Percentiles rank a stretch among this genome's conserved stretches.
phyloP scores from a whole-genome alignment of 92 coral and sea anemone species.

The Actinernus sp. region DNA sequence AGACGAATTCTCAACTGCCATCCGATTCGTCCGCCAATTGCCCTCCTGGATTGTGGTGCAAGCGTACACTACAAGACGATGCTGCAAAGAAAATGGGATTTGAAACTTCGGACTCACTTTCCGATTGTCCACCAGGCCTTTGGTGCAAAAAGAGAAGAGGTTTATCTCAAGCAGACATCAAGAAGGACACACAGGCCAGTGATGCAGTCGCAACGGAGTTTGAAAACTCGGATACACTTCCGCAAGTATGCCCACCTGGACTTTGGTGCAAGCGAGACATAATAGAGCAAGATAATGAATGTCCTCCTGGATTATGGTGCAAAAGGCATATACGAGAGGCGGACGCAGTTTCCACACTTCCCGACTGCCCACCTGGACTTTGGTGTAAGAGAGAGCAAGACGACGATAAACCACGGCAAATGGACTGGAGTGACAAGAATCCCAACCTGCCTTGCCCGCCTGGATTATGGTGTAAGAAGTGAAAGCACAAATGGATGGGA shows the following conservation, averaged over 20 bases:
- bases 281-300: not conserved
- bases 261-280: conserved; percentile 37
- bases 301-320: conserved; percentile 75
- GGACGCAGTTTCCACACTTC: not conserved
- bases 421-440: not conserved
- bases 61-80: conserved; percentile 4
- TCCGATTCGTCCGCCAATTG: conserved; percentile 1
- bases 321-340: conserved; percentile 11
- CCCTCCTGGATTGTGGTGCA: conserved; percentile 83
- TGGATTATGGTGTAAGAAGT: not conserved
- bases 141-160: conserved; percentile 46
- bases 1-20: not conserved
- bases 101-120: conserved; percentile 16
- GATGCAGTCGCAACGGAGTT: not conserved
- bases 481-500: no score
- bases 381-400: conserved; percentile 23
- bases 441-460: conserved; percentile 1
- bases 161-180: no score
- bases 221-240: not conserved
- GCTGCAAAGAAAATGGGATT: conserved; percentile 11
- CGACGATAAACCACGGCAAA: not conserved
- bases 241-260: conserved; percentile 22
- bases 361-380: conserved; percentile 48
- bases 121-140: conserved; percentile 43
- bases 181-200: no score